Base-by-base conservation (phyloP, 1,140 invertebrate species). In the Diorhabda sublineata region DNA sequence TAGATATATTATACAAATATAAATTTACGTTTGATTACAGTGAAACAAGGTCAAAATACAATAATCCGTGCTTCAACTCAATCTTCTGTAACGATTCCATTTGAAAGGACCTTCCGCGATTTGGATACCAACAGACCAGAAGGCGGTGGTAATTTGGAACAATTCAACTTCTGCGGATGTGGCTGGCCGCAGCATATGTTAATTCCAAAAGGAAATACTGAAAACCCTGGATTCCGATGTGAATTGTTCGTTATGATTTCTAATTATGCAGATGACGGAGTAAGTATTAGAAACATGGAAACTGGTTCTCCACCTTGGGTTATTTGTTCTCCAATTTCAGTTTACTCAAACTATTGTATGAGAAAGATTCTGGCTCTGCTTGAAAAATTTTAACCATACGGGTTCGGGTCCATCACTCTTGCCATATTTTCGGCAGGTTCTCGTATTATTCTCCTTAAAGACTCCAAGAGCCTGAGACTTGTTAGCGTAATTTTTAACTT, bases 111-210 rank as follows among this genome's bases (percentile, higher is more conserved):
- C 0, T 91, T 90, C 87, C 84, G 89, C 6, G 85, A 87, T 74
- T 77, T 90, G 64, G 83, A 86, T 0, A 76, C 78, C 1, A 84
- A 80, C 45, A 68, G 88, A 0, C 87, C 88, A 2, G 81, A 81
- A 0, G 86, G 85, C 3, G 76, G 79, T 0, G 75, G 84, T 3
- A 78, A 83, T 2, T 83, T 87, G 47, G 83, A 84, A 0, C 83
- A 86, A 74, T 91, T 89, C 81, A 90, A 91, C 78, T 92, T 91
- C 84, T 94, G 93, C 80, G 92, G 92, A 45, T 95, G 92, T 78
- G 93, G 93, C 59, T 94, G 92, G 92, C 93, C 93, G 2, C 87
- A 93, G 59, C 92, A 95, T 77, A 88, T 95, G 88, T 83, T 95
- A 2, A 78, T 93, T 42, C 89, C 92, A 0, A 91, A 89, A 80